Evolutionary conservation across 2,113 vertebrate genomes (phyloP).

Genomic region (Sterrhoptilus dennistouni): DNA sequence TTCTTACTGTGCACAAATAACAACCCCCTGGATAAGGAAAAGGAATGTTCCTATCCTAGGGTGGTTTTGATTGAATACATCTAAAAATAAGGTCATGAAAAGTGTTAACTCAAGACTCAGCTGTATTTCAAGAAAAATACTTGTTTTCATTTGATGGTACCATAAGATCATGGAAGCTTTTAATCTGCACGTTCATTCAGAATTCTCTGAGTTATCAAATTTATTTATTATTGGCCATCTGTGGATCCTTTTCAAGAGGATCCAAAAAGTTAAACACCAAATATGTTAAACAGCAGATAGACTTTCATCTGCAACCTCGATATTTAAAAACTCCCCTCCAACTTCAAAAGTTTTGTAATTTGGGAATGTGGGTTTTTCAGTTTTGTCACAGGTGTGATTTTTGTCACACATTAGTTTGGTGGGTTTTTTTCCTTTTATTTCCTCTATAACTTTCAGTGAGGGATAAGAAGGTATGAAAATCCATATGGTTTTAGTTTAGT

Average conservation of each 20-base stretch:
- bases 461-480: background rate
- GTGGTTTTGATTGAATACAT: background rate
- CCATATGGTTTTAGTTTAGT: background rate
- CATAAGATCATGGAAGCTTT: background rate
- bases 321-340: background rate
- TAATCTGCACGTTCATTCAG: background rate
- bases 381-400: background rate
- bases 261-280: background rate
- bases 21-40: background rate
- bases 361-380: background rate
- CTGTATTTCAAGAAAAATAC: background rate
- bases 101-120: background rate
- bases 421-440: fast-evolving
- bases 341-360: background rate
- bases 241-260: background rate
- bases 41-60: background rate
- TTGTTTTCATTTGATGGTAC: background rate
- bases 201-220: background rate
- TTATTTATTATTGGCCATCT: background rate
- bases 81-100: background rate
- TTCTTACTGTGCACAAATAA: background rate
- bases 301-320: background rate
- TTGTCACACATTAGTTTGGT: background rate
- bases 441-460: background rate
- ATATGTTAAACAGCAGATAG: background rate